Percentiles rank a stretch among this genome's conserved stretches.
phyloP scores from a whole-genome alignment of 2,113 vertebrate species.

The Echinops telfairi region DNA sequence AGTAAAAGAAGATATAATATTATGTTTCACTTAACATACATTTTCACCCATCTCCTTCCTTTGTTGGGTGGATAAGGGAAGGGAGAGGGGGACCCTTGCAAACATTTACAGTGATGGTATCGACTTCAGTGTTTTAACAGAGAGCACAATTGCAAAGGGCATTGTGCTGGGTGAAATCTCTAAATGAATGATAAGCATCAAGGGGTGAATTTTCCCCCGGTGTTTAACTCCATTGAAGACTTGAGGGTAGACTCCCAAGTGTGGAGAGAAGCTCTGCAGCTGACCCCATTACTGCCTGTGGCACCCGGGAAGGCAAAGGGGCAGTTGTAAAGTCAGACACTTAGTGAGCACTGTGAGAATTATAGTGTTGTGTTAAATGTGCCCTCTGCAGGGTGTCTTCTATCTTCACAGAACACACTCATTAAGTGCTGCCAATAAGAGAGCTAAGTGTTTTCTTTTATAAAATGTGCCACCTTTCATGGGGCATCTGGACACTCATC shows the following conservation, averaged over 20 bases:
- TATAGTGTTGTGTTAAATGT: constrained; percentile 58
- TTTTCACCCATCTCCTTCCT: constrained; percentile 84
- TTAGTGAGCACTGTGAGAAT: constrained; percentile 4
- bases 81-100: constrained; percentile 67
- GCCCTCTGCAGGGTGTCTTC: constrained; percentile 18
- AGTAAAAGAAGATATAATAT: constrained; percentile 80
- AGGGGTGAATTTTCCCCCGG: background rate
- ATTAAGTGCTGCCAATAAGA: constrained; percentile 55
- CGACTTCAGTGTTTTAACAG: constrained; percentile 76
- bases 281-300: constrained; percentile 81
- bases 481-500: constrained; percentile 12
- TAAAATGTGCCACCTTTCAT: constrained; percentile 19
- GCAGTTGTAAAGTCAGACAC: constrained; percentile 82
- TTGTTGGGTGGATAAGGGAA: constrained; percentile 68
- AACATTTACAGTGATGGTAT: constrained; percentile 73
- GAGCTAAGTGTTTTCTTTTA: constrained; percentile 5
- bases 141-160: constrained; percentile 75
- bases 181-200: constrained; percentile 72
- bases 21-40: constrained; percentile 82
- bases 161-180: constrained; percentile 64
- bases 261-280: constrained; percentile 78
- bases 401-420: constrained; percentile 46
- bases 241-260: constrained; percentile 2
- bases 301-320: constrained; percentile 77
- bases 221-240: constrained; percentile 13